phyloP scores from a whole-genome alignment of 2,797 vertebrate species.

The Diplodus sargus region DNA sequence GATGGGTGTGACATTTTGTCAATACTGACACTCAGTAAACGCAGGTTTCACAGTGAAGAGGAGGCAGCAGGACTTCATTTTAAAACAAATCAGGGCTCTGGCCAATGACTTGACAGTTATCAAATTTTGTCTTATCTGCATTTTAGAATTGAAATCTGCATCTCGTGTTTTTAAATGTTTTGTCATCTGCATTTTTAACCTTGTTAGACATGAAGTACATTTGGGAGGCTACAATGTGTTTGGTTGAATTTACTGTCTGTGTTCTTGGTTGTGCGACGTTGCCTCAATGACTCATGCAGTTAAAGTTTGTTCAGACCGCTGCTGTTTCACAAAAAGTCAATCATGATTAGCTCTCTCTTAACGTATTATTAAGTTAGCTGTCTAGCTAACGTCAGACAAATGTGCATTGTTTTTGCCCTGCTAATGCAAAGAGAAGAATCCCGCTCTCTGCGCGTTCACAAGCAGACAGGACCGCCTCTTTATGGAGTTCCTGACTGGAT shows the following conservation, averaged over 20 bases:
- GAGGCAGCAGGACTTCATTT: background rate
- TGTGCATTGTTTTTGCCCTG: too few relatives aligned
- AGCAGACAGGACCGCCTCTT: too few relatives aligned
- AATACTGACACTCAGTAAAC: background rate
- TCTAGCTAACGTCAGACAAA: too few relatives aligned
- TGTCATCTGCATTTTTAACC: too few relatives aligned
- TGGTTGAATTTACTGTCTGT: too few relatives aligned
- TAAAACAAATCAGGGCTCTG: background rate
- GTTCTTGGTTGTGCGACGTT: background rate
- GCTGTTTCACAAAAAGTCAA: background rate
- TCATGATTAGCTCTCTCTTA: too few relatives aligned
- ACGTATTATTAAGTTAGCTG: too few relatives aligned
- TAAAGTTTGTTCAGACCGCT: background rate
- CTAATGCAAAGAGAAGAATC: too few relatives aligned
- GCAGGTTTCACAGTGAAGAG: background rate
- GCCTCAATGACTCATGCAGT: background rate
- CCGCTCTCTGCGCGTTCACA: too few relatives aligned
- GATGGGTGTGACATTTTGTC: background rate
- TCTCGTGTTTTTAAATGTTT: background rate
- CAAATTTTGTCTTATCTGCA: background rate
- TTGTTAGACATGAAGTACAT: background rate
- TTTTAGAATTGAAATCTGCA: background rate
- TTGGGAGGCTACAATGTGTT: background rate
- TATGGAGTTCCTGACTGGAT: too few relatives aligned
- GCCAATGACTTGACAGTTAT: background rate